Base-by-base conservation (phyloP, 2,888 invertebrate genomes). In the Xanthia togata region DNA sequence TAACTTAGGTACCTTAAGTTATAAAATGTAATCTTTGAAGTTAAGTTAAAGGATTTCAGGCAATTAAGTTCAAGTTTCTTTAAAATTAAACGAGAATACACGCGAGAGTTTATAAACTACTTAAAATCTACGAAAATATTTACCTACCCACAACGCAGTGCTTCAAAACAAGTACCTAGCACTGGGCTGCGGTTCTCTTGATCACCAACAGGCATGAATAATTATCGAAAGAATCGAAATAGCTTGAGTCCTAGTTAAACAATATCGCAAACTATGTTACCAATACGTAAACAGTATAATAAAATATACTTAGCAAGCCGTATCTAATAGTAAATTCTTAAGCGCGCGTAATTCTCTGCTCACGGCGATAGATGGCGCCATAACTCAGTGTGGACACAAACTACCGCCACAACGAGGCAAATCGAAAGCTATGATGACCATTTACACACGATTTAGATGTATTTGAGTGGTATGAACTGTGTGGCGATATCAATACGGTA, bases 351-450 rank as follows among this genome's bases (percentile, higher is more conserved):
- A 87, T 87, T 85, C 81, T 83, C 72, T 70, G 74, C 68, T 73
- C 53, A 59, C 65, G 63, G 70, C 79, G 72, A 86, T 85, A 87
- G 83, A 86, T 86, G 78, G 81, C 62, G 70, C 72, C 64, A 81
- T 86, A 81, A 83, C 77, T 86, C 87, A 81, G 60, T n/a, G 79
- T 53, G 70, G 81, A 85, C 81, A 63, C 73, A 73, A 83, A 85
- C 87, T 85, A 78, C 83, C 85, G 80, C 65, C 79, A 73, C 79
- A 74, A 73, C 63, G 76, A 83, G 78, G 83, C 76, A 78, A 86
- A 86, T 87, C 85, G 84, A 87, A 82, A 84, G 75, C 85, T 76
- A 83, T 68, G 60, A 68, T 76, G 65, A 79, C 79, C 83, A 81
- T 81, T 83, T 79, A 79, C 74, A 76, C 67, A 76, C 73, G 60